Percentiles rank a stretch among this genome's conserved stretches.
Conservation (phyloP, 2,888 invertebrate species). For the Nymphalis urticae region DNA sequence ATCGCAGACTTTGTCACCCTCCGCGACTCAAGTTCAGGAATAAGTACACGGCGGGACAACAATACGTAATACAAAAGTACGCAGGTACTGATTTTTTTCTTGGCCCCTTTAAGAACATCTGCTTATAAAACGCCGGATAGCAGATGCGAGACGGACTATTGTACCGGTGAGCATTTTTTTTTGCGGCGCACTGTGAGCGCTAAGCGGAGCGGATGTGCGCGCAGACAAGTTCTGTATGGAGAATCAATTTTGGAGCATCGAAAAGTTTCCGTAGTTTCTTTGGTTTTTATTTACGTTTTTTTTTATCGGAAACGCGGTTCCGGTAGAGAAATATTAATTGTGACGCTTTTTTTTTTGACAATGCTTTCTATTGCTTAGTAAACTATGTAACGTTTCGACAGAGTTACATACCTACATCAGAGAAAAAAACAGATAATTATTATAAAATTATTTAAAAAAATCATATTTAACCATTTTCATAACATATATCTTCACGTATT, state of each 20-base stretch:
- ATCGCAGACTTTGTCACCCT: conserved; percentile 44
- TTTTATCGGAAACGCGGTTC: conserved; percentile 39
- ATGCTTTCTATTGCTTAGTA: neutral
- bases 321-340: conserved; percentile 32
- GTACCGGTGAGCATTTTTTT: conserved; percentile 52
- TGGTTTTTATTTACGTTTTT: conserved; percentile 49
- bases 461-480: too few relatives aligned
- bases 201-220: conserved; percentile 38
- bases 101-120: conserved; percentile 60
- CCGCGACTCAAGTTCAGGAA: conserved; percentile 59
- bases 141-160: conserved; percentile 69
- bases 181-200: conserved; percentile 39
- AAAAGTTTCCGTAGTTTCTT: conserved; percentile 52
- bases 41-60: conserved; percentile 50
- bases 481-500: too few relatives aligned
- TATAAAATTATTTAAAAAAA: too few relatives aligned
- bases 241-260: conserved; percentile 65
- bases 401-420: too few relatives aligned
- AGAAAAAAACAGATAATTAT: too few relatives aligned
- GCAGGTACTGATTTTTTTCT: conserved; percentile 70
- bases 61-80: conserved; percentile 46
- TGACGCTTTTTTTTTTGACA: conserved; percentile 6
- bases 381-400: too few relatives aligned
- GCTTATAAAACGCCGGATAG: conserved; percentile 63
- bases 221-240: conserved; percentile 42